phyloP scores from a whole-genome alignment of 2,888 invertebrate genomes.

The Parnassius smintheus region DNA sequence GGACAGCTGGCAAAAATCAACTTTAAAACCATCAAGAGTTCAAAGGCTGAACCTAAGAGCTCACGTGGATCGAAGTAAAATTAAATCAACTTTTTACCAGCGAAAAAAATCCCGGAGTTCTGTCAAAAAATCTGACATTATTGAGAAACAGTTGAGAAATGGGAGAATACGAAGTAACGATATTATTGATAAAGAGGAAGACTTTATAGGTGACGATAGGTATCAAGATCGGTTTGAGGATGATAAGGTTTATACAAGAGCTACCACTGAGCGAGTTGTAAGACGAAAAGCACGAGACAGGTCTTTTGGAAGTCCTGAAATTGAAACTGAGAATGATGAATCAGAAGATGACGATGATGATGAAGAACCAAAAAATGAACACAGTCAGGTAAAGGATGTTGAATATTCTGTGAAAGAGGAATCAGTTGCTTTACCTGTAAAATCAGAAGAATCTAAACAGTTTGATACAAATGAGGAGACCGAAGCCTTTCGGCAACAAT shows the following conservation, averaged over 20 bases:
- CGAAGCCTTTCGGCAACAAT: neutral
- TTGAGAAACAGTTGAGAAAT: slow-evolving; percentile 32
- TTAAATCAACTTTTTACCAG: slow-evolving; percentile 35
- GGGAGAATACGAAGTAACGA: slow-evolving; percentile 38
- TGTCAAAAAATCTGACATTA: slow-evolving; percentile 32
- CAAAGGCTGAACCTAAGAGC: slow-evolving; percentile 30
- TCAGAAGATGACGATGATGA: slow-evolving; percentile 29
- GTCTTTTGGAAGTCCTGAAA: slow-evolving; percentile 31
- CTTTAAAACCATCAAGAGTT: slow-evolving; percentile 39
- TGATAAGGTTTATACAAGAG: slow-evolving; percentile 28
- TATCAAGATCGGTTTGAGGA: slow-evolving; percentile 35
- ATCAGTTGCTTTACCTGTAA: slow-evolving; percentile 3
- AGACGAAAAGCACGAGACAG: slow-evolving; percentile 56
- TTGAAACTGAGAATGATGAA: slow-evolving; percentile 27
- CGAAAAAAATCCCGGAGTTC: slow-evolving; percentile 37
- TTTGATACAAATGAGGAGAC: slow-evolving; percentile 14
- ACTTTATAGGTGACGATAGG: slow-evolving; percentile 33
- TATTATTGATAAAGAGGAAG: slow-evolving; percentile 38
- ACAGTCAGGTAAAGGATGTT: slow-evolving; percentile 22
- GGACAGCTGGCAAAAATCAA: slow-evolving; percentile 44
- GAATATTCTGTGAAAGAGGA: slow-evolving; percentile 20
- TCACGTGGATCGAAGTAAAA: slow-evolving; percentile 35
- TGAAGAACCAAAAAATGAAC: slow-evolving; percentile 24
- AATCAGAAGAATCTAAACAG: slow-evolving; percentile 10
- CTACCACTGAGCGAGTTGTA: slow-evolving; percentile 40